phyloP scores from a whole-genome alignment of 2,113 vertebrate species.

The Picathartes gymnocephalus region DNA sequence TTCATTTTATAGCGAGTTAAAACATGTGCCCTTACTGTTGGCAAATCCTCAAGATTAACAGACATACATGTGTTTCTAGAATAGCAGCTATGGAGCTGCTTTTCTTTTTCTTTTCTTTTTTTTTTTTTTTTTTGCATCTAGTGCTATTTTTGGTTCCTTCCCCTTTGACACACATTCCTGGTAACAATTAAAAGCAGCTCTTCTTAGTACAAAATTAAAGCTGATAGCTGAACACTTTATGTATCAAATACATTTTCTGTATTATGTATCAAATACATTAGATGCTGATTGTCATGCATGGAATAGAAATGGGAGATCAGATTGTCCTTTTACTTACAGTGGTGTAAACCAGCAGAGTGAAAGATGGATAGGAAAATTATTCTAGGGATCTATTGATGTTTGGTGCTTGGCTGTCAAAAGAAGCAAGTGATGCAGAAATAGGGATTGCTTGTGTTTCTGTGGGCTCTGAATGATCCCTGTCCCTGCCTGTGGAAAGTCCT shows the following conservation, averaged over 20 bases:
- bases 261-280: not conserved
- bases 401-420: not conserved
- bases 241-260: not conserved
- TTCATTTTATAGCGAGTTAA: conserved; percentile 39
- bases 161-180: conserved; percentile 59
- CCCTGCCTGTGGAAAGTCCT: not conserved
- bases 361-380: not conserved
- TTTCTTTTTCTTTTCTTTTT: not conserved
- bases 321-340: not conserved
- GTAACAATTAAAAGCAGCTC: not conserved
- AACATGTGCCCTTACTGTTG: not conserved
- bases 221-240: not conserved
- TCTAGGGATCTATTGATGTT: not conserved
- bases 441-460: not conserved
- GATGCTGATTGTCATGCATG: not conserved
- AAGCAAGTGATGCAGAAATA: not conserved
- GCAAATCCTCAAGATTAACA: conserved; percentile 14
- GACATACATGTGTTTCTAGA: not conserved
- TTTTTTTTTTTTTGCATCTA: not conserved
- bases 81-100: not conserved
- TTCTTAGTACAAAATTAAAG: not conserved
- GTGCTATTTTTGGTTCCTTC: conserved; percentile 43
- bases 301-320: not conserved
- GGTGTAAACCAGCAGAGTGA: not conserved
- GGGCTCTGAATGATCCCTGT: not conserved